A percentile compares a stretch with the other conserved stretches of the same genome.
These are phyloP conservation scores for Thyatira batis DNA, from an alignment of 2,888 invertebrate species.

Conservation along the genomic window DNA sequence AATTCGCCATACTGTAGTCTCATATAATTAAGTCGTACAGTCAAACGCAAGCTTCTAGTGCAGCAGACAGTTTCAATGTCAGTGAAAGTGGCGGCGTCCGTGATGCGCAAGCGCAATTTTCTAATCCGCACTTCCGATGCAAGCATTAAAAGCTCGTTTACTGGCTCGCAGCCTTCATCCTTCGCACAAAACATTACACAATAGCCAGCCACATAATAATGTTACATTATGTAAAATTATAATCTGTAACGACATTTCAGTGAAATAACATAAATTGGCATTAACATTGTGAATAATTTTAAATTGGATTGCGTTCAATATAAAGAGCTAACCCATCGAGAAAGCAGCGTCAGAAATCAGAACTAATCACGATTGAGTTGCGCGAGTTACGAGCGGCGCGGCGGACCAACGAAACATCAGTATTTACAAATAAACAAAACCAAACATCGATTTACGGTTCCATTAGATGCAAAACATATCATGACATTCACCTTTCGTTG, in stretches of 20 bases:
- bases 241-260: too few species aligned
- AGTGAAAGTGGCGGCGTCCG: slow-evolving; percentile 65
- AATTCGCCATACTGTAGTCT: background rate
- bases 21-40: background rate
- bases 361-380: background rate
- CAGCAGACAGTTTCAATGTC: slow-evolving; percentile 44
- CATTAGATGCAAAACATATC: slow-evolving; percentile 51
- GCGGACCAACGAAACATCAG: background rate
- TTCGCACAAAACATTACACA: background rate
- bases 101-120: slow-evolving; percentile 57
- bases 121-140: slow-evolving; percentile 59
- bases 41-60: background rate
- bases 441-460: slow-evolving; percentile 26
- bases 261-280: too few species aligned
- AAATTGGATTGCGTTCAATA: too few species aligned
- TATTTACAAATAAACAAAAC: slow-evolving; percentile 3
- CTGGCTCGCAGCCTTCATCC: background rate
- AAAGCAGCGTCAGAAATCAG: background rate
- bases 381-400: background rate
- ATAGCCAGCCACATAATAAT: background rate
- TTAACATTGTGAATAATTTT: too few species aligned
- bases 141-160: slow-evolving; percentile 33
- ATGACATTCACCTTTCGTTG: slow-evolving; percentile 76
- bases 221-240: background rate
- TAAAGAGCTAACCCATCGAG: background rate